These are phyloP conservation scores for Eristalinus aeneus DNA, from an alignment of 2,888 invertebrate species.

Conservation along the genomic window DNA sequence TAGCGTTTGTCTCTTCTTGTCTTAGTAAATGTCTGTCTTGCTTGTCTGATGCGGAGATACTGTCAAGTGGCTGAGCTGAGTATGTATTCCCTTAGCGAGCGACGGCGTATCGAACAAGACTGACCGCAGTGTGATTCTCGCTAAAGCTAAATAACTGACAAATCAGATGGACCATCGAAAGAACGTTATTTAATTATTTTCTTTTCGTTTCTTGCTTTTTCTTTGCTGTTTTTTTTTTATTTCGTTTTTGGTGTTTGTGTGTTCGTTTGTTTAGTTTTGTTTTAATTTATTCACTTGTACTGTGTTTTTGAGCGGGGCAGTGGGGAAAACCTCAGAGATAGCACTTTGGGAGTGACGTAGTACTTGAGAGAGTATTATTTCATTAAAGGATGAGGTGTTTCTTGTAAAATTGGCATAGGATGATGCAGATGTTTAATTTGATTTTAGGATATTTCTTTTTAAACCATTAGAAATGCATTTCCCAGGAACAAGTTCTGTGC, in stretches of 20 bases:
- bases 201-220: not conserved
- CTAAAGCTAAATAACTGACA: constrained; percentile 43
- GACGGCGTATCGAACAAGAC: constrained; percentile 38
- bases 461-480: too few species aligned
- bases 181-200: constrained; percentile 8
- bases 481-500: too few species aligned
- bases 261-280: not conserved
- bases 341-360: not conserved
- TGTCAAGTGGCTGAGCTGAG: constrained; percentile 34
- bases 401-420: not conserved
- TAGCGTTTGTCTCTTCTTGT: not conserved
- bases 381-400: not conserved
- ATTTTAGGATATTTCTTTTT: too few species aligned
- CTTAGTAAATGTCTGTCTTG: not conserved
- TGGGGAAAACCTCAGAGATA: not conserved
- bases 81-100: constrained; percentile 5
- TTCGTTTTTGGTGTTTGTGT: not conserved
- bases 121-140: constrained; percentile 39
- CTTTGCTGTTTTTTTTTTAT: not conserved
- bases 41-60: constrained; percentile 38
- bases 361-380: not conserved
- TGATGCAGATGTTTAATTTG: not conserved
- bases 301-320: not conserved
- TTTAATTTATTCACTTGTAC: not conserved
- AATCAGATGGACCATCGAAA: constrained; percentile 1